A percentile compares a stretch with the other conserved stretches of the same genome.
These are phyloP conservation scores for Circaetus cinerascens DNA, from an alignment of 2,113 vertebrate genomes.

Conservation along the genomic window DNA sequence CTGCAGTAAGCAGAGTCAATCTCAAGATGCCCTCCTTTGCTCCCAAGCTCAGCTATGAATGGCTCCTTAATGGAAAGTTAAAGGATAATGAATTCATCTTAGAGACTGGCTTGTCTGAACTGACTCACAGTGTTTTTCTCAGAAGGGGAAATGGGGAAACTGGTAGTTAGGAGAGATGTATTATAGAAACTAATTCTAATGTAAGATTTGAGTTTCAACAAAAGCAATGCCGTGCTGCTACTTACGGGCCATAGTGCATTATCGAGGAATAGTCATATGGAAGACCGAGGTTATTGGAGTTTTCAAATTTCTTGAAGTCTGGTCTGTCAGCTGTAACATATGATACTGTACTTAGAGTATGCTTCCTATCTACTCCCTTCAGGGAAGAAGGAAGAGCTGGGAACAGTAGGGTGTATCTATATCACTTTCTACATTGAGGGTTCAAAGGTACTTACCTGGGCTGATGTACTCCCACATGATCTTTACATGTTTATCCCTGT, in stretches of 20 bases:
- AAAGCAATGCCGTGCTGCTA: neutral
- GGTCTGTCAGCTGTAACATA: conserved; percentile 48
- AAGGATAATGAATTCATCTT: neutral
- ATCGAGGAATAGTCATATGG: conserved; percentile 66
- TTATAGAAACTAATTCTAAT: neutral
- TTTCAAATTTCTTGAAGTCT: conserved; percentile 60
- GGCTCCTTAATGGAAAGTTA: neutral
- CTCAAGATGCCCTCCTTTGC: neutral
- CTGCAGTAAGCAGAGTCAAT: neutral
- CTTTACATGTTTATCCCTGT: conserved; percentile 79
- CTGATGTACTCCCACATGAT: conserved; percentile 85
- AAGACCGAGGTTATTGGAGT: conserved; percentile 58
- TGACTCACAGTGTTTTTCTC: neutral
- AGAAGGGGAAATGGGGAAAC: neutral
- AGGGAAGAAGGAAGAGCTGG: neutral
- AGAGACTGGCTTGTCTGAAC: neutral
- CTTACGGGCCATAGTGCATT: conserved; percentile 73
- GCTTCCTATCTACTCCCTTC: neutral
- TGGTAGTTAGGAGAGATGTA: neutral
- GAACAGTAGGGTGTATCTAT: neutral
- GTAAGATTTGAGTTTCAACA: neutral
- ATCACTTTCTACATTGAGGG: neutral
- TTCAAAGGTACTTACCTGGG: conserved; percentile 50
- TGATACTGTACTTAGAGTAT: neutral
- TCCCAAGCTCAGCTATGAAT: neutral